Conservation (phyloP, 2,113 vertebrate genomes). For the Podarcis cretensis region DNA sequence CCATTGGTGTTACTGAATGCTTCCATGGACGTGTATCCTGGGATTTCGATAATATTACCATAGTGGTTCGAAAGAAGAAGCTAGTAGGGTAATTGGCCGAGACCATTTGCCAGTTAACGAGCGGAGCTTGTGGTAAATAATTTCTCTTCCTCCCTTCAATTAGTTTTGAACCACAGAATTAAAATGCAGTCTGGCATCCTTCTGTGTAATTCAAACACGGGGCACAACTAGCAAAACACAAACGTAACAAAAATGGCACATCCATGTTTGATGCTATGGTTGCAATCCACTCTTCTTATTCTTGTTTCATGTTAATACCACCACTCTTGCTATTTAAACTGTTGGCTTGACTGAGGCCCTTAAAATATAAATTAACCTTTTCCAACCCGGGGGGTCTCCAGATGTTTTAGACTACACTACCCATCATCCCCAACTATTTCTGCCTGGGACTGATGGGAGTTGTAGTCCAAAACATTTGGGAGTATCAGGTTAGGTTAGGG, state of each 20-base stretch:
- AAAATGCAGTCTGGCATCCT: background rate
- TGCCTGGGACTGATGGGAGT: too few species aligned
- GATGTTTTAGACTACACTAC: too few species aligned
- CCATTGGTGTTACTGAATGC: background rate
- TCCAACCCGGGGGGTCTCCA: too few species aligned
- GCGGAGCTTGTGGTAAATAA: background rate
- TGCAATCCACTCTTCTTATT: background rate
- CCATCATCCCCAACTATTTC: too few species aligned
- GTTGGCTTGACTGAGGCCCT: background rate
- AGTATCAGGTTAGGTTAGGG: too few species aligned
- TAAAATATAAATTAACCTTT: too few species aligned
- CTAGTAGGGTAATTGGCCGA: background rate
- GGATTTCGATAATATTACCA: background rate
- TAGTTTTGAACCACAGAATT: background rate
- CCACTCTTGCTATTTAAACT: background rate
- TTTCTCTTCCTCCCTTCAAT: background rate
- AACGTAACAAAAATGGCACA: background rate
- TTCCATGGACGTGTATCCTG: too few species aligned
- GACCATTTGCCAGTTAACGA: background rate
- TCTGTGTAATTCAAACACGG: background rate
- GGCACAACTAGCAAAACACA: background rate
- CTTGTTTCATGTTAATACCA: background rate
- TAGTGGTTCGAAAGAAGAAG: background rate
- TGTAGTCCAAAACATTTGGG: too few species aligned
- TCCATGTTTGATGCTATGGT: background rate